These are phyloP conservation scores for Bubalus kerabau DNA, from an alignment of 2,113 vertebrate species.

Conservation along the genomic window DNA sequence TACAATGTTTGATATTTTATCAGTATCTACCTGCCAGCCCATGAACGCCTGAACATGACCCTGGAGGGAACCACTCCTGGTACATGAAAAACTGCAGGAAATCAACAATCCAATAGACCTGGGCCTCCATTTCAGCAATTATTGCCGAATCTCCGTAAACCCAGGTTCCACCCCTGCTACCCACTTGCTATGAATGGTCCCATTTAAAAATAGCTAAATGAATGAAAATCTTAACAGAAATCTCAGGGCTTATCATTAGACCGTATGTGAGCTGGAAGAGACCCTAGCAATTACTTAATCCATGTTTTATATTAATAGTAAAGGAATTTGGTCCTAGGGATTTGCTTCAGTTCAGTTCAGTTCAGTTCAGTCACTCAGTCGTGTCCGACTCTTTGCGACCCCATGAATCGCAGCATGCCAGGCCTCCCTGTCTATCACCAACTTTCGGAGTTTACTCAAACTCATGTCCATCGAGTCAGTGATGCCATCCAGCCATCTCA, in stretches of 20 bases:
- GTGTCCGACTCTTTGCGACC: no score
- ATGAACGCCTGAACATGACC: neutral
- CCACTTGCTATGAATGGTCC: neutral
- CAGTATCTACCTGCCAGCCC: neutral
- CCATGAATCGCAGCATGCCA: no score
- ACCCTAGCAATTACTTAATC: neutral
- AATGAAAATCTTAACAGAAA: neutral
- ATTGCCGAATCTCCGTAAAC: neutral
- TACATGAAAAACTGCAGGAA: neutral
- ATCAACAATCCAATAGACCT: neutral
- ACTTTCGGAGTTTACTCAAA: no score
- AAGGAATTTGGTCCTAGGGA: neutral
- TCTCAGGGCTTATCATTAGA: neutral
- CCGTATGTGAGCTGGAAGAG: neutral
- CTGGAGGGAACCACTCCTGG: neutral
- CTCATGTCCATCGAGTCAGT: accelerated
- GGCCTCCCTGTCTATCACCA: no score
- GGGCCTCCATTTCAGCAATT: neutral
- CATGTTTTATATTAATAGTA: neutral
- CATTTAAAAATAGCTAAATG: neutral
- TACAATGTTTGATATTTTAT: neutral
- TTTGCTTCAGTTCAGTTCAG: neutral
- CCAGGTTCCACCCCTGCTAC: neutral
- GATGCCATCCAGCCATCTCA: no score
- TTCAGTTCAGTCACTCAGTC: no score